Base-by-base conservation (phyloP, 2,797 vertebrate genomes). In the Cryptoblepharus egeriae region DNA sequence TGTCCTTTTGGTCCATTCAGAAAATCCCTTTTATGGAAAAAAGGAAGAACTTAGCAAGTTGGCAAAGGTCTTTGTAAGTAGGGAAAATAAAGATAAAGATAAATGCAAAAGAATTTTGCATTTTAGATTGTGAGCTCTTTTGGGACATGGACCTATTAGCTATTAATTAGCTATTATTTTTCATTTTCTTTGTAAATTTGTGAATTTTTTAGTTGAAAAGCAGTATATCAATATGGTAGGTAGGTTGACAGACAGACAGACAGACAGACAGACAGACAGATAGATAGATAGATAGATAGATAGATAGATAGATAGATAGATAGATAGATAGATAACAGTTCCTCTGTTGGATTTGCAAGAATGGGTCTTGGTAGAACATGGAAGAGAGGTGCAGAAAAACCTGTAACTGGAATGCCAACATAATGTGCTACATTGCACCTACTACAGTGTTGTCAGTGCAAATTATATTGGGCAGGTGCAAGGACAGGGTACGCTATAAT, bases 381-480 rank as follows among this genome's bases (percentile, higher is more conserved):
- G 32, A 77, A 83, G 78, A 30, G 77, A 72, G 52, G 39, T 22
- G 18, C 20, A 61, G 64, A 67, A 42, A 55, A 77, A 63, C 5
- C 37, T 69, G 32, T 61, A 76, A 28, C 16, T 42, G 24, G 30
- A 39, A 12, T 63, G 45, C 39, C 58, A 78, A 28, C 30, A 30
- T 42, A 39, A 57, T 58, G 49, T 32, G 58, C 60, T 45, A 28
- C 49, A n/a, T 4, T 67, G 82, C 76, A 73, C 37, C 69, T 20
- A 45, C 28, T 30, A 55, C 42, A 26, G 45, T 22, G n/a, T 32
- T 65, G 60, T 72, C 60, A 57, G 35, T 78, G 60, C 60, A 78
- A 73, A 83, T 73, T 57, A 72, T 58, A 72, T 60, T 28, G 55
- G 30, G 69, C 68, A 78, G n/a, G 49, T 55, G 16, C 30, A 63